Conservation (phyloP, 2,113 vertebrate species). For the Neogobius melanostomus region DNA sequence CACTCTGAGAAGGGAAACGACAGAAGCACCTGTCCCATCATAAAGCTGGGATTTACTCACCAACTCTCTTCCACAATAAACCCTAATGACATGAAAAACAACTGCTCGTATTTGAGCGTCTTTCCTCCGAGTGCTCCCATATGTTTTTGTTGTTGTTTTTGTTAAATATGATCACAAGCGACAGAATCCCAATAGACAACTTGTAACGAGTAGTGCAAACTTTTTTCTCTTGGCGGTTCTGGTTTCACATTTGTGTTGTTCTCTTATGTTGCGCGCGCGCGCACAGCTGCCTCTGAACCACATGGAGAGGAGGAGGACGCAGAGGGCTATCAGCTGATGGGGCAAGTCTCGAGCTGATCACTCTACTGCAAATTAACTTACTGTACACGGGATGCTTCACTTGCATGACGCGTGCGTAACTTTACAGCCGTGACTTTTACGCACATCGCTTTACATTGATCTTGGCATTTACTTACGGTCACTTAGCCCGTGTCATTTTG, state of each 20-base stretch:
- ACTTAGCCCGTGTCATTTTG: neutral
- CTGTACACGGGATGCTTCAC: neutral
- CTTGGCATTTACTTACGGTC: neutral
- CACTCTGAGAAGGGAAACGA: conserved; percentile 15
- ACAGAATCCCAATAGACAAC: too few relatives aligned
- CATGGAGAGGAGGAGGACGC: conserved; percentile 32
- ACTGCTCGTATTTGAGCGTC: conserved; percentile 13
- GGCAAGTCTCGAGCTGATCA: conserved; percentile 29
- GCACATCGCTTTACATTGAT: neutral
- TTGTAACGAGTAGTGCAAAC: neutral
- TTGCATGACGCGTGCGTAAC: neutral
- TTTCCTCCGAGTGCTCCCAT: conserved; percentile 3
- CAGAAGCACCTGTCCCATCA: conserved; percentile 58
- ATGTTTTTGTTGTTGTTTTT: neutral
- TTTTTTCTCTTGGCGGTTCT: conserved; percentile 5
- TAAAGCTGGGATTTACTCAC: conserved; percentile 29
- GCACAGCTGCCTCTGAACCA: conserved; percentile 38
- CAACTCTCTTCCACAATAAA: conserved; percentile 25
- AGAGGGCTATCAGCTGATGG: conserved; percentile 42
- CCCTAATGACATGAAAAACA: conserved; percentile 21
- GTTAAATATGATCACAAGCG: too few relatives aligned
- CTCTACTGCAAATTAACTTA: conserved; percentile 9
- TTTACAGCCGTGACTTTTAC: conserved; percentile 2
- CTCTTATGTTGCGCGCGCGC: conserved; percentile 21
- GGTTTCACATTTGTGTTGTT: conserved; percentile 35